Evolutionary conservation across 2,888 invertebrate species (phyloP).

Genomic region (Danaus chrysippus): DNA sequence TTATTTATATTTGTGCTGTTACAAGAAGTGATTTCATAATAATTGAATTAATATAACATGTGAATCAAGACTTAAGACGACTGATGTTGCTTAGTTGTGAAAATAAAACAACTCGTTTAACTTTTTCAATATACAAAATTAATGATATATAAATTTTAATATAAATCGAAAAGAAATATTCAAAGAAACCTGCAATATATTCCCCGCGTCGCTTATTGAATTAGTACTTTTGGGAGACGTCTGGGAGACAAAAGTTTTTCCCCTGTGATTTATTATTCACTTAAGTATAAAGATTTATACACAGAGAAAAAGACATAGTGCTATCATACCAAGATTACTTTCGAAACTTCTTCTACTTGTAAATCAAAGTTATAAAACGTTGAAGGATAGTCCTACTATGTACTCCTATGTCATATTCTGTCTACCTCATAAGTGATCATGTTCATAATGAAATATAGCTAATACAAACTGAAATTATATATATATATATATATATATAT

Average conservation of each 20-base stretch:
- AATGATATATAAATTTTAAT: not conserved
- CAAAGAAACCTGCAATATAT: not conserved
- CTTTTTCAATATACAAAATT: not conserved
- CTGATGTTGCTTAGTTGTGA: too few species aligned
- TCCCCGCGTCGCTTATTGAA: not conserved
- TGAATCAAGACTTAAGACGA: too few species aligned
- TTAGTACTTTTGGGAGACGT: not conserved
- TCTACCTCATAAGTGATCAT: too few species aligned
- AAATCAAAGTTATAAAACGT: not conserved
- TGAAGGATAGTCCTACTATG: not conserved
- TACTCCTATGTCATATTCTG: not conserved
- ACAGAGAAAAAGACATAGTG: not conserved
- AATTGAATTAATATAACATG: too few species aligned
- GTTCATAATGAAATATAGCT: too few species aligned
- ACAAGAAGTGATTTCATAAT: too few species aligned
- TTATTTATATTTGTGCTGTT: too few species aligned
- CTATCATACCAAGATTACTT: not conserved
- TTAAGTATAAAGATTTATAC: slow-evolving; percentile 1
- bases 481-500: too few species aligned
- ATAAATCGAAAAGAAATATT: not conserved
- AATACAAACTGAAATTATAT: too few species aligned
- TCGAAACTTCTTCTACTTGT: not conserved
- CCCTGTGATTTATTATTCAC: slow-evolving; percentile 7
- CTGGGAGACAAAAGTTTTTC: slow-evolving; percentile 2
- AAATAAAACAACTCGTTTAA: too few species aligned